Evolutionary conservation across 2,797 vertebrate genomes (phyloP).

Genomic region (Oceanodroma leucorhoa): DNA sequence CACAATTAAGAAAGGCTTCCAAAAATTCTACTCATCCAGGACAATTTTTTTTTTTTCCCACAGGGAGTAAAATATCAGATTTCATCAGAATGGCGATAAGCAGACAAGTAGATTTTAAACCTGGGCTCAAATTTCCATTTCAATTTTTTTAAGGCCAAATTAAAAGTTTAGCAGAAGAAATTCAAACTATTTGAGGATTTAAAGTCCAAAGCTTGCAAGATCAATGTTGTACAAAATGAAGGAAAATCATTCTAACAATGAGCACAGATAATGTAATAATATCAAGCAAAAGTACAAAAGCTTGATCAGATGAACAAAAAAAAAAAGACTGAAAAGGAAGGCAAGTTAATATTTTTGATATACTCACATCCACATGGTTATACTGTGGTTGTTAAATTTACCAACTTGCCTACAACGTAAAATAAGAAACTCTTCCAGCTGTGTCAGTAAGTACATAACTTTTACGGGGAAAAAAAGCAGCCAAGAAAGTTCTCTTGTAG

Average conservation of each 20-base stretch:
- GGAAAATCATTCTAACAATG: neutral
- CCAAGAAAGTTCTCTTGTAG: slow-evolving; percentile 44
- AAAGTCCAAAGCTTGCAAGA: neutral
- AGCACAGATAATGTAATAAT: neutral
- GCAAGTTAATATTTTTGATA: slow-evolving; percentile 22
- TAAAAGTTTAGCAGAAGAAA: neutral
- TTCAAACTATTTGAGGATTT: neutral
- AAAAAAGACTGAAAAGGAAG: slow-evolving; percentile 35
- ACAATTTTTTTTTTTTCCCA: neutral
- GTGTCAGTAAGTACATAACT: neutral
- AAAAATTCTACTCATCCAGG: neutral
- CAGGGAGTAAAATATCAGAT: neutral
- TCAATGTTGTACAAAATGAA: neutral
- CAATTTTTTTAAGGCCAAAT: neutral
- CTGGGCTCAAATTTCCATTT: neutral
- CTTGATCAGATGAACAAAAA: slow-evolving; percentile 3
- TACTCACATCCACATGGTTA: slow-evolving; percentile 6
- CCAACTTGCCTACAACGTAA: slow-evolving; percentile 11
- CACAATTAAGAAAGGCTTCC: neutral
- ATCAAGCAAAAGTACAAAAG: slow-evolving; percentile 29
- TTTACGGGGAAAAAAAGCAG: neutral
- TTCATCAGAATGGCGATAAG: neutral
- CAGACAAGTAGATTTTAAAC: neutral
- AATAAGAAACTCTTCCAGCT: slow-evolving; percentile 20
- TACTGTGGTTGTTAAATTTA: slow-evolving; percentile 9